Evolutionary conservation across 1,140 invertebrate genomes (phyloP).

Genomic region (Oryzaephilus surinamensis): DNA sequence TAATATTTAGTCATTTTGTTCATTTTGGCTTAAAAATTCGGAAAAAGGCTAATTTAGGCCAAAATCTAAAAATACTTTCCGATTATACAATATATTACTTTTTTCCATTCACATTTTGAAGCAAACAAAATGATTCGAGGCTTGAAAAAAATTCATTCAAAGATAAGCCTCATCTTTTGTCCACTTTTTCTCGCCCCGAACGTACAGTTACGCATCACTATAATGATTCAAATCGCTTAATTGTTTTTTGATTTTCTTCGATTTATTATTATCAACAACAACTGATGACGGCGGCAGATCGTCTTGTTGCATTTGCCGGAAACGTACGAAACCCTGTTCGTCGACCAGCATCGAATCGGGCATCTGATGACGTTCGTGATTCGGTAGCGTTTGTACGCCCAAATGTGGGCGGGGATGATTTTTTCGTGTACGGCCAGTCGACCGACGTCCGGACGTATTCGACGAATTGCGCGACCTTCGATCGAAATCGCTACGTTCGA

Average conservation of each 20-base stretch:
- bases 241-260: neutral
- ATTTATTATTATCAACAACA: neutral
- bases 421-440: conserved; percentile 27
- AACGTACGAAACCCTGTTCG: conserved; percentile 74
- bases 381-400: conserved; percentile 27
- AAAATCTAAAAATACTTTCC: neutral
- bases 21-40: neutral
- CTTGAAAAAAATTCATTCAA: conserved; percentile 1
- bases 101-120: neutral
- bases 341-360: conserved; percentile 59
- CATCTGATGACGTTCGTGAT: conserved; percentile 30
- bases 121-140: neutral
- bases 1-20: no score
- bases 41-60: neutral
- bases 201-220: conserved; percentile 28
- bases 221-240: conserved; percentile 26
- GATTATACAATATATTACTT: neutral
- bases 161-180: conserved; percentile 9
- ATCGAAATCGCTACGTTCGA: conserved; percentile 41
- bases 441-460: conserved; percentile 31
- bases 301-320: conserved; percentile 42
- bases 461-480: conserved; percentile 31
- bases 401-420: conserved; percentile 23
- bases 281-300: conserved; percentile 1
- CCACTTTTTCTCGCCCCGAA: conserved; percentile 7